phyloP scores from a whole-genome alignment of 2,888 invertebrate species.

The Drosophila emarginata region DNA sequence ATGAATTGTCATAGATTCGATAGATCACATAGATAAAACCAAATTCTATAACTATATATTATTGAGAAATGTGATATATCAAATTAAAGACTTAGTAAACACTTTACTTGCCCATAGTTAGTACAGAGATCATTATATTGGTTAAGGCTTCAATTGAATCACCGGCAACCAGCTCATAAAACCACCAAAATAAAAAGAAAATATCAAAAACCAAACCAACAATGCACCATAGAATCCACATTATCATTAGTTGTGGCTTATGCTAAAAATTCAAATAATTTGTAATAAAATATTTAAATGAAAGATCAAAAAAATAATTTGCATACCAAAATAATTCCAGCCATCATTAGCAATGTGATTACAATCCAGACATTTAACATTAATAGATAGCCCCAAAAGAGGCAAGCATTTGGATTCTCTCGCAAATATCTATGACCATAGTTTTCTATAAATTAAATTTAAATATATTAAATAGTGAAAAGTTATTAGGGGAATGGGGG shows the following conservation, averaged over 20 bases:
- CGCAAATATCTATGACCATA: not conserved
- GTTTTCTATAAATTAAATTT: not conserved
- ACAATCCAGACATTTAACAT: slow-evolving; percentile 58
- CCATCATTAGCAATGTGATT: slow-evolving; percentile 50
- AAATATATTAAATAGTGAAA: not conserved
- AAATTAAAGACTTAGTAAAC: no score
- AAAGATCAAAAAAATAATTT: not conserved
- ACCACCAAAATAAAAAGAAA: slow-evolving; percentile 45
- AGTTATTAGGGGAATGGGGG: no score
- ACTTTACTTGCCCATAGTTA: slow-evolving; percentile 51
- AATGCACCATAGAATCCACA: slow-evolving; percentile 55
- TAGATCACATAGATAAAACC: slow-evolving; percentile 56
- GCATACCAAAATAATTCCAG: slow-evolving; percentile 53
- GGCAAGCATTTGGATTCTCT: slow-evolving; percentile 16
- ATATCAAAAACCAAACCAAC: slow-evolving; percentile 51
- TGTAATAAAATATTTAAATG: not conserved
- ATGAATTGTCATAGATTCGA: slow-evolving; percentile 50
- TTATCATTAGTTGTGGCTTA: slow-evolving; percentile 40
- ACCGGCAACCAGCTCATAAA: slow-evolving; percentile 46
- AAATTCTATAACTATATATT: slow-evolving; percentile 47
- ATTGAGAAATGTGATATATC: no score
- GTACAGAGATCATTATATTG: slow-evolving; percentile 59
- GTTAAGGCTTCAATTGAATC: slow-evolving; percentile 61
- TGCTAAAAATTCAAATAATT: slow-evolving; percentile 21
- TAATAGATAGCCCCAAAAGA: slow-evolving; percentile 60